A percentile compares a stretch with the other conserved stretches of the same genome.
These are phyloP conservation scores for Schizopygopsis pylzovi DNA, from an alignment of 2,797 vertebrate species.

Conservation along the genomic window DNA sequence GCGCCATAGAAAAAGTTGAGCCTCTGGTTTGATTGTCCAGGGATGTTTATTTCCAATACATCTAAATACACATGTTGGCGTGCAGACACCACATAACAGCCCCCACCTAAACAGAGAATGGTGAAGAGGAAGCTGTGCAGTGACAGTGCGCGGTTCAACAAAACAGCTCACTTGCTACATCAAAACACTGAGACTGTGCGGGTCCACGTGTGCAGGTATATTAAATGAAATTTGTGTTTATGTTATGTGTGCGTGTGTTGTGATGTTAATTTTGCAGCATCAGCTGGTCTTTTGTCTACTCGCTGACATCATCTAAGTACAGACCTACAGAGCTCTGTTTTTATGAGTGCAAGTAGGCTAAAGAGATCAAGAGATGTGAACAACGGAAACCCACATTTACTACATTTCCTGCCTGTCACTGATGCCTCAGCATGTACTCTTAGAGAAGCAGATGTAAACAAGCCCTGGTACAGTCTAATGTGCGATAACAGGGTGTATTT, in stretches of 20 bases:
- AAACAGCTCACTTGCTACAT: background rate
- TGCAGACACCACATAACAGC: constrained; percentile 50
- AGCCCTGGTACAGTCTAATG: constrained; percentile 25
- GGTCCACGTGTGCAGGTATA: constrained; percentile 49
- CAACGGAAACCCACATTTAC: constrained; percentile 81
- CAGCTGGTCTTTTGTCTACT: constrained; percentile 14
- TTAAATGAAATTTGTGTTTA: constrained; percentile 47
- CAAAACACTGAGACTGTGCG: constrained; percentile 37
- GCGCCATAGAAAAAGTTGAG: background rate
- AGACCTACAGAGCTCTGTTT: constrained; percentile 18
- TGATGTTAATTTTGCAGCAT: constrained; percentile 26
- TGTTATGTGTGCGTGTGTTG: constrained; percentile 48
- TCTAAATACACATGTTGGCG: constrained; percentile 35
- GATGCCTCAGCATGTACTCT: constrained; percentile 58
- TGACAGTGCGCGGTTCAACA: background rate
- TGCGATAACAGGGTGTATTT: constrained; percentile 9
- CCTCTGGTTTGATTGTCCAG: background rate
- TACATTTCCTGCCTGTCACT: constrained; percentile 78
- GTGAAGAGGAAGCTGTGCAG: constrained; percentile 34
- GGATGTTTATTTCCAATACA: constrained; percentile 37
- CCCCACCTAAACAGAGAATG: constrained; percentile 2
- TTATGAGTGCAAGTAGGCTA: constrained; percentile 15
- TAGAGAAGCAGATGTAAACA: constrained; percentile 51
- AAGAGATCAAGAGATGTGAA: constrained; percentile 70
- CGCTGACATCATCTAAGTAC: constrained; percentile 21